A percentile compares a stretch with the other conserved stretches of the same genome.
Evolutionary conservation across 2,797 vertebrate species (phyloP).

Genomic region (Xenops minutus): DNA sequence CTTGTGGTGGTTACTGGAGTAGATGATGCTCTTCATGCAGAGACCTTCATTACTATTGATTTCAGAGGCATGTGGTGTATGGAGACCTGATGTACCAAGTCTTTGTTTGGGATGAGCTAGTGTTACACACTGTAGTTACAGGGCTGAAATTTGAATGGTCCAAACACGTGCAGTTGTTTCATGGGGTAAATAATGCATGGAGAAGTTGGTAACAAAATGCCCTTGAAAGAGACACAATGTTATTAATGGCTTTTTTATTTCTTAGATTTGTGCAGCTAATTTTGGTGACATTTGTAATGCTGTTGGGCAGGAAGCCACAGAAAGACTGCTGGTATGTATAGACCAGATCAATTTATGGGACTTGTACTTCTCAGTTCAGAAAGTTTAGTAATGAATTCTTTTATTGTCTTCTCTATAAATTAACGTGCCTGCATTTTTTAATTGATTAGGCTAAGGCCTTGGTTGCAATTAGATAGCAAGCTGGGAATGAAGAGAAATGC

Average conservation of each 20-base stretch:
- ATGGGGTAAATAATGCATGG: background rate
- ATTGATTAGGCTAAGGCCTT: background rate
- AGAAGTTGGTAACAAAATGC: background rate
- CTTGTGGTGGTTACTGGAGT: background rate
- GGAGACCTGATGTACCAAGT: background rate
- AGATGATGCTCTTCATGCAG: background rate
- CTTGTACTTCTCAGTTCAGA: background rate
- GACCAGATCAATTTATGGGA: background rate
- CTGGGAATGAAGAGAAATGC: background rate
- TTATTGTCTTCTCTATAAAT: background rate
- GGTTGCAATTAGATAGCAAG: background rate
- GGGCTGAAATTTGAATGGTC: background rate
- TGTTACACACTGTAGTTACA: background rate
- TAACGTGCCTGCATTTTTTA: background rate
- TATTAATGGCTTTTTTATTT: background rate
- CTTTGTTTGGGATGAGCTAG: background rate
- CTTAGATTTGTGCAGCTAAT: slow-evolving; percentile 88
- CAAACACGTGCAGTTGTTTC: background rate
- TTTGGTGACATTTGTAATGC: slow-evolving; percentile 93
- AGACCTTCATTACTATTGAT: background rate
- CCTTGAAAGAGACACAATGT: background rate
- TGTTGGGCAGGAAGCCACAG: slow-evolving; percentile 90
- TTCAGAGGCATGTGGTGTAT: background rate
- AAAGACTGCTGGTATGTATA: slow-evolving; percentile 86
- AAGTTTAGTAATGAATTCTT: background rate